These are phyloP conservation scores for Lomographa bimaculata DNA, from an alignment of 2,888 invertebrate genomes.

Conservation along the genomic window DNA sequence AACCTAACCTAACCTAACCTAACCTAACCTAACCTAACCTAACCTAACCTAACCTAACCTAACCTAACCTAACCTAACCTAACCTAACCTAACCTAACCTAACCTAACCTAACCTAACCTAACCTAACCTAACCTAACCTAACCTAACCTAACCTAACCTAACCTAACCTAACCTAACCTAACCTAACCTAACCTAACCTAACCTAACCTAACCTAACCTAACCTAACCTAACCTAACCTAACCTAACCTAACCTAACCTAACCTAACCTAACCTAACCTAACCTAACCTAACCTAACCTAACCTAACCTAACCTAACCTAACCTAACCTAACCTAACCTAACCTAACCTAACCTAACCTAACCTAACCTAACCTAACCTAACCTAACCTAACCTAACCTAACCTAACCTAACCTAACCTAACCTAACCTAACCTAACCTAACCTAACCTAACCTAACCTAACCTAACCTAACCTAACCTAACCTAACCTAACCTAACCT, in stretches of 20 bases:
- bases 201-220: neutral
- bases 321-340: neutral
- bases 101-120: neutral
- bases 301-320: neutral
- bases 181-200: neutral
- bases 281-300: neutral
- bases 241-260: neutral
- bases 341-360: neutral
- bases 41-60: neutral
- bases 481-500: neutral
- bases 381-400: neutral
- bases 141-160: neutral
- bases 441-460: neutral
- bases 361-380: neutral
- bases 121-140: neutral
- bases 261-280: neutral
- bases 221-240: neutral
- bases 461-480: neutral
- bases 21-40: neutral
- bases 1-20: neutral
- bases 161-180: neutral
- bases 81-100: neutral
- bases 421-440: neutral
- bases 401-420: neutral
- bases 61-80: neutral